Percentiles rank a stretch among this genome's conserved stretches.
Evolutionary conservation across 2,888 invertebrate genomes (phyloP).

Genomic region (Sminthurinus aureus): DNA sequence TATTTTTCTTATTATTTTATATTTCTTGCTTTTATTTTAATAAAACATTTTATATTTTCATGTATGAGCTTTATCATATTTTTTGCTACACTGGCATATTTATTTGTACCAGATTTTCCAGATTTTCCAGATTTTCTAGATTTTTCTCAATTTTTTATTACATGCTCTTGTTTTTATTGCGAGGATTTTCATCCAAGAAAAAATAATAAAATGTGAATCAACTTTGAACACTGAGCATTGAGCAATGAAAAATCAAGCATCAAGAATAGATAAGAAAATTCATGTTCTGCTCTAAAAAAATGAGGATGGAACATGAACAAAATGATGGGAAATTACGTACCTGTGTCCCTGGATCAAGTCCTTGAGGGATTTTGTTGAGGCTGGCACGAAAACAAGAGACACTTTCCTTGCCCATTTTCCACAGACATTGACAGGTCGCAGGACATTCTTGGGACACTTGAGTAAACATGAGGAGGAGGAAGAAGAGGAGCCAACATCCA

Average conservation of each 20-base stretch:
- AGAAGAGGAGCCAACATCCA: conserved; percentile 27
- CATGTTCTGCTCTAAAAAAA: too few species aligned
- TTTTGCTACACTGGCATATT: too few species aligned
- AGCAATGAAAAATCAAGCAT: too few species aligned
- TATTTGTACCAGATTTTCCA: too few species aligned
- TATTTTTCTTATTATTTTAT: too few species aligned
- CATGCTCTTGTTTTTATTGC: background rate
- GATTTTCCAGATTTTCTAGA: too few species aligned
- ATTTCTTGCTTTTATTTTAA: background rate
- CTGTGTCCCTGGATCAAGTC: conserved; percentile 79
- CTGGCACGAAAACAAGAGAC: conserved; percentile 77
- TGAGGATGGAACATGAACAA: background rate
- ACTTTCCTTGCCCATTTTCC: conserved; percentile 87
- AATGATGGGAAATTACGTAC: conserved; percentile 50
- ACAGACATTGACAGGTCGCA: conserved; percentile 81
- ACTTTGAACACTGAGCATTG: too few species aligned
- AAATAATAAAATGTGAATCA: too few species aligned
- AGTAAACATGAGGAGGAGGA: conserved; percentile 42
- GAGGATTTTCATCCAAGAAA: background rate
- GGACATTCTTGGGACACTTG: conserved; percentile 60
- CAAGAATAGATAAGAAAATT: too few species aligned
- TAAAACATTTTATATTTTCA: background rate
- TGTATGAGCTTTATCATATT: too few species aligned
- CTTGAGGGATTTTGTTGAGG: conserved; percentile 75
- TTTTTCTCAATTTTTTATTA: too few species aligned